Conservation (phyloP, 2,888 invertebrate species). For the Caenorhabditis wallacei region DNA sequence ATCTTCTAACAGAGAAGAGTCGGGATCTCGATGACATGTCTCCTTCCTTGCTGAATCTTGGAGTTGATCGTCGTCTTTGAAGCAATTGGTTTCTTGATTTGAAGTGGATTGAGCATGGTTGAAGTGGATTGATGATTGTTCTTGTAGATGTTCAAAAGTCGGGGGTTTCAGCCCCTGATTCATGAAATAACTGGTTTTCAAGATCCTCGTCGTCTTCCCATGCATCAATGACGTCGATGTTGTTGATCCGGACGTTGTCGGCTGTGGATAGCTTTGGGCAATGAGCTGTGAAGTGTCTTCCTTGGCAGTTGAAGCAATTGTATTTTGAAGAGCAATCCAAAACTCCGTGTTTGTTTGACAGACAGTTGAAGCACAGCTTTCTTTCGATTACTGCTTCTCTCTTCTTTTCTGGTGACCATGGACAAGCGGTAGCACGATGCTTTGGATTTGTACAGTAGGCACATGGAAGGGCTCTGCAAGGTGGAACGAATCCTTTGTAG, state of each 20-base stretch:
- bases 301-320: background rate
- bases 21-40: too few relatives aligned
- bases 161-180: conserved; percentile 19
- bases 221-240: background rate
- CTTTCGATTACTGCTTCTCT: background rate
- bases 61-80: background rate
- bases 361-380: background rate
- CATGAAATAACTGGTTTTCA: conserved; percentile 2
- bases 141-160: background rate
- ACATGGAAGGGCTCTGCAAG: background rate
- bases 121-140: background rate
- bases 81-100: background rate
- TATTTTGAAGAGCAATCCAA: background rate
- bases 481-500: background rate
- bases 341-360: background rate
- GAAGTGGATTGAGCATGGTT: too few relatives aligned
- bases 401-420: background rate
- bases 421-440: background rate
- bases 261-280: background rate
- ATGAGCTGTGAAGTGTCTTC: background rate
- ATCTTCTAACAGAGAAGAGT: background rate
- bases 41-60: too few relatives aligned
- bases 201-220: conserved; percentile 4
- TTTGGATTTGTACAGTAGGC: background rate
- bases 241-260: background rate